Conservation (phyloP, 2,888 invertebrate genomes). For the Zygaena filipendulae region DNA sequence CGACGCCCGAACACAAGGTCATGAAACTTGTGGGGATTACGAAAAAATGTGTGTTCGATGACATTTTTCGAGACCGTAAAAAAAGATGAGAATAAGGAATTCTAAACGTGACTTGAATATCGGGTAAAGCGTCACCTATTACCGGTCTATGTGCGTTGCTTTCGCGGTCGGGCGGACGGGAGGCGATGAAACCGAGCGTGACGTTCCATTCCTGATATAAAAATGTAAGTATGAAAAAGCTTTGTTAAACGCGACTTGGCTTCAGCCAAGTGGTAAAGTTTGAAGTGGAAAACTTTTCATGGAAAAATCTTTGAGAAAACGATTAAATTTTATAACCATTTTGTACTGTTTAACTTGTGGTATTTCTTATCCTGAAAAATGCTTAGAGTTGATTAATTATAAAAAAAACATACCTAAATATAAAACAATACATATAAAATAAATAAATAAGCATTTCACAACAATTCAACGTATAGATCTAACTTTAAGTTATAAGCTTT, state of each 20-base stretch:
- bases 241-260: constrained; percentile 65
- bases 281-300: constrained; percentile 67
- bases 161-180: constrained; percentile 58
- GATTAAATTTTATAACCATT: constrained; percentile 64
- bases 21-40: constrained; percentile 66
- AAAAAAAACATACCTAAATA: no score
- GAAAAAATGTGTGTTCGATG: constrained; percentile 69
- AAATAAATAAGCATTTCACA: no score
- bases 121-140: constrained; percentile 57
- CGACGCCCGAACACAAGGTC: constrained; percentile 45
- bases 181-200: constrained; percentile 61
- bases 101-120: constrained; percentile 63
- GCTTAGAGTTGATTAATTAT: no score
- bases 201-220: constrained; percentile 64
- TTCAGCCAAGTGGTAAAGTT: constrained; percentile 65
- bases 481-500: no score
- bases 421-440: no score
- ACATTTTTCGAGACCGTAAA: constrained; percentile 64
- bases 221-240: constrained; percentile 66
- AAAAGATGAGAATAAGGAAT: constrained; percentile 69
- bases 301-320: constrained; percentile 62
- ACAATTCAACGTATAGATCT: no score
- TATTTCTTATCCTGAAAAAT: no score
- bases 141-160: constrained; percentile 56
- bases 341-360: constrained; percentile 46